These are phyloP conservation scores for Platysternon megacephalum DNA, from an alignment of 2,113 vertebrate species.

Conservation along the genomic window DNA sequence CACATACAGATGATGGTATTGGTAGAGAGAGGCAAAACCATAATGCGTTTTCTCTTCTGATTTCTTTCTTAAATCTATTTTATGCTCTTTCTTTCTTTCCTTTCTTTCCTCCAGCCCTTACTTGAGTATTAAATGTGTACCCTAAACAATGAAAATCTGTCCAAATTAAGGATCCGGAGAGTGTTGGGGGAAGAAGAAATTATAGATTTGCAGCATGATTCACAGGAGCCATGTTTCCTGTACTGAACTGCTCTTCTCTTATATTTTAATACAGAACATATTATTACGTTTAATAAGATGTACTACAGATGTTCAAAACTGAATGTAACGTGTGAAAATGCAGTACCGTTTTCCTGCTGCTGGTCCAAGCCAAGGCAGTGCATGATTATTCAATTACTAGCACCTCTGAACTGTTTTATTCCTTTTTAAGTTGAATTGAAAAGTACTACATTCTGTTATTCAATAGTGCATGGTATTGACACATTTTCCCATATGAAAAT, in stretches of 20 bases:
- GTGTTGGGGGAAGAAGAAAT: background rate
- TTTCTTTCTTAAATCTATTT: background rate
- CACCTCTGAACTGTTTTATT: conserved; percentile 3
- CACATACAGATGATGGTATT: background rate
- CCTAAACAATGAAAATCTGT: background rate
- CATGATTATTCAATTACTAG: conserved; percentile 25
- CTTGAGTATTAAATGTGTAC: background rate
- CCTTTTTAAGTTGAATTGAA: conserved; percentile 12
- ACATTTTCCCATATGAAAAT: background rate
- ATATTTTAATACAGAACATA: background rate
- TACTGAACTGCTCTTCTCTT: background rate
- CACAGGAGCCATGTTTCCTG: background rate
- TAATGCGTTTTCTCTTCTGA: background rate
- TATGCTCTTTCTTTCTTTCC: background rate
- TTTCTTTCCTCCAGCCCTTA: background rate
- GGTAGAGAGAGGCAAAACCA: conserved; percentile 7
- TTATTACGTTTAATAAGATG: background rate
- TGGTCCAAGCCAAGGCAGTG: background rate
- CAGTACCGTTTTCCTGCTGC: background rate
- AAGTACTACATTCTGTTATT: conserved; percentile 9
- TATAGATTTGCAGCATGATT: background rate
- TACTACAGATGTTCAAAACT: background rate
- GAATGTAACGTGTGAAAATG: background rate
- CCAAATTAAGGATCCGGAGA: background rate
- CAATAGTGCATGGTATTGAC: background rate